Evolutionary conservation across 2,888 invertebrate genomes (phyloP).

Genomic region (Ichneumon xanthorius): DNA sequence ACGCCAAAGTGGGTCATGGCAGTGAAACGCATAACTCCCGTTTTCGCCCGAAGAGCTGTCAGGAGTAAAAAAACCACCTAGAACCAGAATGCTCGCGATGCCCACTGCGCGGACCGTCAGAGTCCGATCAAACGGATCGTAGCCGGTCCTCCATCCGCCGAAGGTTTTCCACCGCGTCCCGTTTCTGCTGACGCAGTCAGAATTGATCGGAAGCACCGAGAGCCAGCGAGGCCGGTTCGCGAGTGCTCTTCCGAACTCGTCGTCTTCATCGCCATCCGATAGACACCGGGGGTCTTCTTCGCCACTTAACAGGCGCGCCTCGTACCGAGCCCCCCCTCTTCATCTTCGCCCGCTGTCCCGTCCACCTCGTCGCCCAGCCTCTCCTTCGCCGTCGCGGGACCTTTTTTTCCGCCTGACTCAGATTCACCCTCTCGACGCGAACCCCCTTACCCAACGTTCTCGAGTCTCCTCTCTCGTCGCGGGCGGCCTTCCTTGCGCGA

Average conservation of each 20-base stretch:
- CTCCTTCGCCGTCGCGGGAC: constrained; percentile 63
- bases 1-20: no score
- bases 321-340: constrained; percentile 68
- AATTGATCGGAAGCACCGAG: constrained; percentile 58
- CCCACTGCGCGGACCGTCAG: constrained; percentile 2
- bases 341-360: constrained; percentile 59
- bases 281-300: constrained; percentile 70
- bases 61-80: not conserved
- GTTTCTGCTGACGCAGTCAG: constrained; percentile 69
- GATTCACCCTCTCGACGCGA: constrained; percentile 59
- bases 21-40: no score
- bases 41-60: not conserved
- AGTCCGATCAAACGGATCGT: constrained; percentile 25
- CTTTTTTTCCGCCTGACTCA: constrained; percentile 57
- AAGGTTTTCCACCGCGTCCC: constrained; percentile 64
- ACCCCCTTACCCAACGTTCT: constrained; percentile 47
- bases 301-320: constrained; percentile 79
- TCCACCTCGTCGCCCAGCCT: constrained; percentile 60
- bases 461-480: constrained; percentile 52
- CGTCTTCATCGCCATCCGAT: constrained; percentile 68
- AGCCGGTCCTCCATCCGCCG: constrained; percentile 41
- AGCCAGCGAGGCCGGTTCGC: constrained; percentile 26
- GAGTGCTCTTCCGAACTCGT: constrained; percentile 60
- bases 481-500: constrained; percentile 41
- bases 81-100: not conserved